Evolutionary conservation across 2,888 invertebrate genomes (phyloP).

Genomic region (Pammene fasciana): DNA sequence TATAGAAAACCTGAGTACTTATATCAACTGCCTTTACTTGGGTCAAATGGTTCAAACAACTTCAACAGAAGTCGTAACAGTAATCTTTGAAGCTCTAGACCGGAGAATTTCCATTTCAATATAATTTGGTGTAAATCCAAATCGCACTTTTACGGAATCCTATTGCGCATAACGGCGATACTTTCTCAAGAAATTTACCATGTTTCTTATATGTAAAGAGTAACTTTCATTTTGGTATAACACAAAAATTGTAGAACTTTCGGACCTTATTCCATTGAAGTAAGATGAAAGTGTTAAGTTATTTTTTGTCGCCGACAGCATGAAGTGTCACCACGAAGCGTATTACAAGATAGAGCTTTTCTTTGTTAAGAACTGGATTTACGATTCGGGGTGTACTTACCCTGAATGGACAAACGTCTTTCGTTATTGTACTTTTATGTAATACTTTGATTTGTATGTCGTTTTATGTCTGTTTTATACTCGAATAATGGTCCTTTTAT

Average conservation of each 20-base stretch:
- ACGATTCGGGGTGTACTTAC: constrained; percentile 8
- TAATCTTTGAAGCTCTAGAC: no score
- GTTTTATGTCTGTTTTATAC: background rate
- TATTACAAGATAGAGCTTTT: constrained; percentile 15
- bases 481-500: background rate
- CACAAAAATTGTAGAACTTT: background rate
- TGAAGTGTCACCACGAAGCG: constrained; percentile 2
- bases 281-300: background rate
- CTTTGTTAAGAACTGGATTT: constrained; percentile 12
- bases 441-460: background rate
- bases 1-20: no score
- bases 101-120: background rate
- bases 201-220: no score
- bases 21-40: no score
- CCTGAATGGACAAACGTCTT: background rate
- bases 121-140: background rate
- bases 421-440: background rate
- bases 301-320: background rate
- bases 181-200: background rate
- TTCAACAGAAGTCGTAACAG: no score
- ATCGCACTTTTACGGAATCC: constrained; percentile 6
- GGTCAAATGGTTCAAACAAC: no score
- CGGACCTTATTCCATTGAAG: background rate
- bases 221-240: background rate
- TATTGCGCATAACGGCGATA: background rate